These are phyloP conservation scores for Acleris cristana DNA, from an alignment of 2,888 invertebrate species.

Conservation along the genomic window DNA sequence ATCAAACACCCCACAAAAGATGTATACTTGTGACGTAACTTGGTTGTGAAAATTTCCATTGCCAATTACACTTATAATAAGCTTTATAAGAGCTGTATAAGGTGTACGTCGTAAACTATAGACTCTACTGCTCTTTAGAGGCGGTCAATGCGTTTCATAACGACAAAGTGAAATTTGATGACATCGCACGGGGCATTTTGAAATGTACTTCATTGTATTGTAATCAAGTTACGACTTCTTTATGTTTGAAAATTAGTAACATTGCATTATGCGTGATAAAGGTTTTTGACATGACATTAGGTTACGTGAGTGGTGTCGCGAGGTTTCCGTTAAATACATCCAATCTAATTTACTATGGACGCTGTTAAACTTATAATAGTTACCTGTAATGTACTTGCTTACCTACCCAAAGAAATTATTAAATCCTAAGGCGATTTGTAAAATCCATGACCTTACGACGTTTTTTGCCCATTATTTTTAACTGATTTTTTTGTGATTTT, in stretches of 20 bases:
- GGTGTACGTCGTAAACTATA: slow-evolving; percentile 18
- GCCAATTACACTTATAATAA: slow-evolving; percentile 18
- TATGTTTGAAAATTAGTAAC: slow-evolving; percentile 28
- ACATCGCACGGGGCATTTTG: slow-evolving; percentile 22
- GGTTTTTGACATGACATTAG: slow-evolving; percentile 27
- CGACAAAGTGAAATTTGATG: slow-evolving; percentile 45
- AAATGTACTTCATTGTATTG: slow-evolving; percentile 40
- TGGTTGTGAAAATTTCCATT: slow-evolving; percentile 33
- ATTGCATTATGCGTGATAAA: slow-evolving; percentile 16
- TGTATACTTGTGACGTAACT: slow-evolving; percentile 39
- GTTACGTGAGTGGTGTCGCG: slow-evolving; percentile 17
- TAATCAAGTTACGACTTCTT: slow-evolving; percentile 33
- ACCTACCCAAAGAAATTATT: no score
- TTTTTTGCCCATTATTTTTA: no score
- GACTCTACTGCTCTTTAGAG: background rate
- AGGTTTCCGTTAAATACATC: no score
- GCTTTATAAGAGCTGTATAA: slow-evolving; percentile 15
- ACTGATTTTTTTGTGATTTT: no score
- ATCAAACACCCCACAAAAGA: slow-evolving; percentile 38
- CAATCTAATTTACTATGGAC: no score
- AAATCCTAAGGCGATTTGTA: no score
- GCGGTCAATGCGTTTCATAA: slow-evolving; percentile 39
- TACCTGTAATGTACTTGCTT: no score
- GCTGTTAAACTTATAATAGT: no score
- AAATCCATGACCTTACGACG: no score